phyloP scores from a whole-genome alignment of 1,140 invertebrate genomes.

The Drosophila ananassae region DNA sequence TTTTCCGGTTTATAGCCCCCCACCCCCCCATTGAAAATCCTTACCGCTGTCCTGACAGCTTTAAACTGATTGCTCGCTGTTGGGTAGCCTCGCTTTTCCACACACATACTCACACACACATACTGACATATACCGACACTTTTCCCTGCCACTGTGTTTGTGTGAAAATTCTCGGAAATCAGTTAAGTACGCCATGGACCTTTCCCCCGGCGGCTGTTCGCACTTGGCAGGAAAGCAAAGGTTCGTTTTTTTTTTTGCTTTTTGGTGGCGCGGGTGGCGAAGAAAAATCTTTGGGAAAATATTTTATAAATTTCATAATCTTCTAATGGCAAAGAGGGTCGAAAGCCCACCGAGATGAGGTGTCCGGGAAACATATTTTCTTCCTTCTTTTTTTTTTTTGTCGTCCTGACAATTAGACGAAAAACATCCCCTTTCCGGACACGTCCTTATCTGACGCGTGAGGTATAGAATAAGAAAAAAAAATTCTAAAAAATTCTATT shows the following conservation, averaged over 20 bases:
- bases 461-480: conserved; percentile 41
- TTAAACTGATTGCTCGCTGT: conserved; percentile 75
- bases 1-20: conserved; percentile 61
- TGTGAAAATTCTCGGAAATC: conserved; percentile 70
- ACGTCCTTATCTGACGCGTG: conserved; percentile 55
- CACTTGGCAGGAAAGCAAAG: conserved; percentile 65
- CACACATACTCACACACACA: conserved; percentile 12
- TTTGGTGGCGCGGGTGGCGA: conserved; percentile 44
- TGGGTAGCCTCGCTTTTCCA: conserved; percentile 6
- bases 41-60: conserved; percentile 64
- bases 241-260: conserved; percentile 62
- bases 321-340: conserved; percentile 47
- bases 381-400: conserved; percentile 18
- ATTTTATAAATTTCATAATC: conserved; percentile 61
- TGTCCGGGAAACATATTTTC: conserved; percentile 28
- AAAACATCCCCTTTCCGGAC: conserved; percentile 39
- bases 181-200: conserved; percentile 72
- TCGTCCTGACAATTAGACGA: conserved; percentile 36
- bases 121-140: conserved; percentile 1
- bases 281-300: conserved; percentile 57
- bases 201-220: conserved; percentile 55
- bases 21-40: conserved; percentile 57
- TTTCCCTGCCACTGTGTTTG: conserved; percentile 24
- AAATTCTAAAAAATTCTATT: conserved; percentile 55
- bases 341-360: background rate